Evolutionary conservation across 2,797 vertebrate genomes (phyloP).

Genomic region (Caiman crocodilus): DNA sequence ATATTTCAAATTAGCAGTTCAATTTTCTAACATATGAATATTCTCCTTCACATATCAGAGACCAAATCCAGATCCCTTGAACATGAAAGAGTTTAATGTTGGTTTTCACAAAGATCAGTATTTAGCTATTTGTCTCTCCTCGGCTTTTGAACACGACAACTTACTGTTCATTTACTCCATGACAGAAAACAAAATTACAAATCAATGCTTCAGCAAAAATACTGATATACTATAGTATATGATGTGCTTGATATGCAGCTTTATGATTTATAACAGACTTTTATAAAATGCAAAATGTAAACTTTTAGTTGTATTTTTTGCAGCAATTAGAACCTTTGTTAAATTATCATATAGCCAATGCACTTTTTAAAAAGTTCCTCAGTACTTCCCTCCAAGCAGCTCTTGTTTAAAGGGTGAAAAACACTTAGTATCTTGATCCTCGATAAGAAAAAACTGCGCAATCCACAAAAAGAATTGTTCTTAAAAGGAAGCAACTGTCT

Average conservation of each 20-base stretch:
- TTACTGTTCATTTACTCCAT: neutral
- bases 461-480: neutral
- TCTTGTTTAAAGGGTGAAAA: neutral
- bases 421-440: neutral
- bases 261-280: neutral
- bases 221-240: neutral
- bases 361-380: neutral
- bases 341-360: neutral
- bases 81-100: fast-evolving
- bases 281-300: neutral
- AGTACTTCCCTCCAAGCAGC: neutral
- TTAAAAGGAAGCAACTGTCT: neutral
- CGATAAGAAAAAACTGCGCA: neutral
- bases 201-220: neutral
- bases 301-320: neutral
- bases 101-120: neutral
- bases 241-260: neutral
- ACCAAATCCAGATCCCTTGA: neutral
- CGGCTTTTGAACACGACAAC: neutral
- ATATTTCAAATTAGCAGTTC: neutral
- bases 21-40: neutral
- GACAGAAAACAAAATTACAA: neutral
- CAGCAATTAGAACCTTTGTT: neutral
- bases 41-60: neutral
- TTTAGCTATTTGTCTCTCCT: neutral